Conservation (phyloP, 1,140 invertebrate genomes). For the Araneus ventricosus region DNA sequence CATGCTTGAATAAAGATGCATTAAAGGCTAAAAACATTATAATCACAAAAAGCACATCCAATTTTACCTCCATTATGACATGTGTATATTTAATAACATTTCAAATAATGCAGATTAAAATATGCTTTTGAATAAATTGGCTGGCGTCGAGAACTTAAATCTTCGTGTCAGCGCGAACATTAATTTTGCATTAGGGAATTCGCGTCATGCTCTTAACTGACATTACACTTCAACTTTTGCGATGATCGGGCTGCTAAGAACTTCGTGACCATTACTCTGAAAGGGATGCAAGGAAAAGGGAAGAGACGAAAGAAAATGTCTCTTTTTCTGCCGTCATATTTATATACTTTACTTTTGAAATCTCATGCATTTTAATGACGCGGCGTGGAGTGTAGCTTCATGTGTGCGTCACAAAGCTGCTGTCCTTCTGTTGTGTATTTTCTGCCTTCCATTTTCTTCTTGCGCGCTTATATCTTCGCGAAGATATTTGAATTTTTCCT, state of each 20-base stretch:
- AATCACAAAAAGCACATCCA: neutral
- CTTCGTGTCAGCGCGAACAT: neutral
- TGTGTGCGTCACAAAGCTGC: conserved; percentile 25
- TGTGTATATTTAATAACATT: neutral
- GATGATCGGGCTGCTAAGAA: neutral
- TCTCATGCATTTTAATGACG: conserved; percentile 68
- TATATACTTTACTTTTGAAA: conserved; percentile 66
- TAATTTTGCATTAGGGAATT: conserved; percentile 27
- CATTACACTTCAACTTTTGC: neutral
- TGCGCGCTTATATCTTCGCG: neutral
- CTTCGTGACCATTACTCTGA: neutral
- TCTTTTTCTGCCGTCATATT: conserved; percentile 35
- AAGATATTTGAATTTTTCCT: conserved; percentile 47
- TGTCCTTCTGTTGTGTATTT: conserved; percentile 54
- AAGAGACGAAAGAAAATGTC: neutral
- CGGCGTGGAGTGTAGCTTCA: neutral
- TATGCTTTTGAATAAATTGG: neutral
- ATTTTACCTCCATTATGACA: neutral
- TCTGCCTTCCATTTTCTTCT: neutral
- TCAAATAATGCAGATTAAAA: conserved; percentile 3
- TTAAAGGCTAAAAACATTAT: neutral
- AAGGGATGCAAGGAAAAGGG: conserved; percentile 10
- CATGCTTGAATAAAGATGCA: neutral
- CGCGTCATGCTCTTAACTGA: conserved; percentile 17
- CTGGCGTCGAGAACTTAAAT: neutral